A percentile compares a stretch with the other conserved stretches of the same genome.
These are phyloP conservation scores for Scophthalmus maximus DNA, from an alignment of 2,113 vertebrate species.

Conservation along the genomic window DNA sequence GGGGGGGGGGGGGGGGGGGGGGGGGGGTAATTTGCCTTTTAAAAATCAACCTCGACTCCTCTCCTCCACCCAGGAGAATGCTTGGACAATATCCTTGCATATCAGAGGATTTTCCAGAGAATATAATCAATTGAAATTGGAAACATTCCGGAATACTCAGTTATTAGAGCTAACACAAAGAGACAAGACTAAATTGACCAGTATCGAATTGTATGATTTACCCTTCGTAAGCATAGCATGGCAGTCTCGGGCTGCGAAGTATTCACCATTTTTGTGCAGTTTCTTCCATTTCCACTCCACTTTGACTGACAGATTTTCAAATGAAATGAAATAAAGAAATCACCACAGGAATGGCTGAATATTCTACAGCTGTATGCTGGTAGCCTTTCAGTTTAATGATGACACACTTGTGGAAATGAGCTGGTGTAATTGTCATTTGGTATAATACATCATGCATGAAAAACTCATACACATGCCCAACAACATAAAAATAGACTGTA, in stretches of 20 bases:
- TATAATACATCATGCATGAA: background rate
- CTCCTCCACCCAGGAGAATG: slow-evolving; percentile 26
- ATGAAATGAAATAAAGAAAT: background rate
- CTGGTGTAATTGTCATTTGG: background rate
- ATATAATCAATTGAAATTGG: slow-evolving; percentile 29
- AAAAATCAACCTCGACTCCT: slow-evolving; percentile 48
- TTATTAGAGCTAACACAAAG: slow-evolving; percentile 14
- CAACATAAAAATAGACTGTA: too few species aligned
- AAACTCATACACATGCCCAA: background rate
- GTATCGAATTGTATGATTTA: slow-evolving; percentile 1
- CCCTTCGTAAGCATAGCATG: background rate
- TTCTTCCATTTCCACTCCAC: background rate
- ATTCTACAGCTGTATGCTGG: background rate
- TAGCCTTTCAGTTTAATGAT: background rate
- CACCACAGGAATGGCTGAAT: background rate
- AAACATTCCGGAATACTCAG: slow-evolving; percentile 19
- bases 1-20: too few species aligned
- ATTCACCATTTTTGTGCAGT: background rate
- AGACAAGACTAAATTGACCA: slow-evolving; percentile 5
- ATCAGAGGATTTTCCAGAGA: slow-evolving; percentile 37
- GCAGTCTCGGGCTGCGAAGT: background rate
- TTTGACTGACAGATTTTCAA: background rate
- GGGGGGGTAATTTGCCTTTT: slow-evolving; percentile 38
- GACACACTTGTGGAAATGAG: background rate
- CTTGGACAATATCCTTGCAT: background rate